Percentiles rank a stretch among this genome's conserved stretches.
Evolutionary conservation across 2,888 invertebrate genomes (phyloP).

Genomic region (Celastrina argiolus): DNA sequence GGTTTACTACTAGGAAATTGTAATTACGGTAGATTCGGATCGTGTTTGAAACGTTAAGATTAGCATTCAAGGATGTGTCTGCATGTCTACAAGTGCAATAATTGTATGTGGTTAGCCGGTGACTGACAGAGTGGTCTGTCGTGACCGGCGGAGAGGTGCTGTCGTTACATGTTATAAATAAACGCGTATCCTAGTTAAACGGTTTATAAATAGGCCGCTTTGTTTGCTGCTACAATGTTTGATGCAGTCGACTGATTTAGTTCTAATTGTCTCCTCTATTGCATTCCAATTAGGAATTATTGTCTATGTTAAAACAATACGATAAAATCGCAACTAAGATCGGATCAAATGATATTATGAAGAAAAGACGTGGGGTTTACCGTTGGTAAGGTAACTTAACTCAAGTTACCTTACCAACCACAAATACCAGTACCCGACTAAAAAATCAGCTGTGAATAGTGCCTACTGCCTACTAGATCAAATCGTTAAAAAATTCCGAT

Average conservation of each 20-base stretch:
- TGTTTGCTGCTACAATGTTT: background rate
- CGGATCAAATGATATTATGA: no score
- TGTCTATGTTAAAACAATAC: no score
- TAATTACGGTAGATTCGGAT: constrained; percentile 30
- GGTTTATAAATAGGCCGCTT: background rate
- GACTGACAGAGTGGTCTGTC: constrained; percentile 41
- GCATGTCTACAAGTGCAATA: constrained; percentile 34
- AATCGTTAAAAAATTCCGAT: no score
- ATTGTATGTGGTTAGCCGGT: constrained; percentile 37
- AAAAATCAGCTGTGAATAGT: no score
- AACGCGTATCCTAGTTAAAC: constrained; percentile 16
- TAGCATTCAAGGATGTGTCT: constrained; percentile 33
- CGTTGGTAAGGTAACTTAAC: no score
- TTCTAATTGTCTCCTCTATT: background rate
- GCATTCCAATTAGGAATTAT: no score
- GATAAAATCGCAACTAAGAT: no score
- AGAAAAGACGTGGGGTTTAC: no score
- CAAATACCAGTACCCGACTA: no score
- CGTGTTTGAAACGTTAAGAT: constrained; percentile 29
- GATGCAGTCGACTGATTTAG: background rate
- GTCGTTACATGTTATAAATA: constrained; percentile 32
- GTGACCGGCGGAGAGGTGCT: constrained; percentile 38
- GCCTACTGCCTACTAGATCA: no score
- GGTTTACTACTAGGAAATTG: constrained; percentile 29
- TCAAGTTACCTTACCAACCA: no score